These are phyloP conservation scores for Aleiodes sp. DNA, from an alignment of 1,140 invertebrate genomes.

Conservation along the genomic window DNA sequence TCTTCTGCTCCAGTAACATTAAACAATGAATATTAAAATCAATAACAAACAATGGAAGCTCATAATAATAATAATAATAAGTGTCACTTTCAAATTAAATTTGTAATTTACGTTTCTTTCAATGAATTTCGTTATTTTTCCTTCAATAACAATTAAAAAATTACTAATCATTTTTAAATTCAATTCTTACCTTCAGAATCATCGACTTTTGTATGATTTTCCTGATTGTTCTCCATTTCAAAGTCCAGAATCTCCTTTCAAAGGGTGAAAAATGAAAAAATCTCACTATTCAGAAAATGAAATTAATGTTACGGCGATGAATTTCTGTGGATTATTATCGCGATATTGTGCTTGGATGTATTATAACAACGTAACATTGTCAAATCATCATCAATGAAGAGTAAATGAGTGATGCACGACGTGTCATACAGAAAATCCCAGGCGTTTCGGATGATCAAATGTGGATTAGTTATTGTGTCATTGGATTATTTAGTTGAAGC, in stretches of 20 bases:
- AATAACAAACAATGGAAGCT: not conserved
- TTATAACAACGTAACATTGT: not conserved
- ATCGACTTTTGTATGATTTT: not conserved
- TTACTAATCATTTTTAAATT: not conserved
- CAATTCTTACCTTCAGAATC: not conserved
- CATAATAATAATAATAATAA: no score
- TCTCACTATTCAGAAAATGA: not conserved
- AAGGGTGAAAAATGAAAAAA: not conserved
- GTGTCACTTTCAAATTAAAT: not conserved
- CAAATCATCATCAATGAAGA: not conserved
- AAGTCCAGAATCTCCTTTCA: not conserved
- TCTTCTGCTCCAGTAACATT: conserved; percentile 33
- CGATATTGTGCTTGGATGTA: not conserved
- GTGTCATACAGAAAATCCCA: not conserved
- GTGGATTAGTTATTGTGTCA: not conserved
- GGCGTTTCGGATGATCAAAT: no score
- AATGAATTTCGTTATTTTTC: no score
- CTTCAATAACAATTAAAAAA: no score
- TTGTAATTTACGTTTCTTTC: no score
- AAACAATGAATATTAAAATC: not conserved
- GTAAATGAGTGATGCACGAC: not conserved
- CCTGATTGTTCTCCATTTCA: not conserved
- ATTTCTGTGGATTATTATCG: not conserved
- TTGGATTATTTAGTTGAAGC: not conserved
- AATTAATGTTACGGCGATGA: not conserved